Evolutionary conservation across 2,797 vertebrate genomes (phyloP).

Genomic region (Echeneis naucrates): DNA sequence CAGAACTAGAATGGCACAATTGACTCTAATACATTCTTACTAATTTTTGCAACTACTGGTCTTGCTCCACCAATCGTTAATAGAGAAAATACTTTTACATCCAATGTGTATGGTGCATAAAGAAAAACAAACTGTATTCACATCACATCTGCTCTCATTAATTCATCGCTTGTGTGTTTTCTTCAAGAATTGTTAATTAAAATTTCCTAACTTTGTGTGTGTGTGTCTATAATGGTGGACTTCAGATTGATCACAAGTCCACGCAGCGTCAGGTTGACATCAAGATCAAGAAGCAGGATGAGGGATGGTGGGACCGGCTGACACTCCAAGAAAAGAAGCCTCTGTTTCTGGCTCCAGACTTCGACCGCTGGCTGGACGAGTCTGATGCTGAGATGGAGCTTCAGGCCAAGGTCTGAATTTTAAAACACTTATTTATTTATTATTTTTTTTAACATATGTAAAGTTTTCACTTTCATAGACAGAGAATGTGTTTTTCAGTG

Average conservation of each 20-base stretch:
- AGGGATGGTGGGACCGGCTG: conserved; percentile 95
- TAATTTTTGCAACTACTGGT: no score
- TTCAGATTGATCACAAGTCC: conserved; percentile 88
- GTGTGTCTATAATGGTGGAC: conserved; percentile 13
- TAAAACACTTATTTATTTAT: background rate
- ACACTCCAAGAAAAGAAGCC: conserved; percentile 94
- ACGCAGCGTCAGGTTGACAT: conserved; percentile 95
- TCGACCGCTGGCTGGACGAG: conserved; percentile 98
- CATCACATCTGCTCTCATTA: background rate
- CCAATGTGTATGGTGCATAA: no score
- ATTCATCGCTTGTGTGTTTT: background rate
- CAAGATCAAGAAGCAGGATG: conserved; percentile 90
- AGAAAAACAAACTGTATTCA: background rate
- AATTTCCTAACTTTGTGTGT: background rate
- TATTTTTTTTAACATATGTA: conserved; percentile 2
- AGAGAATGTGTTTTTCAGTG: no score
- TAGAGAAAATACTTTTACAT: no score
- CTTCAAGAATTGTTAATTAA: background rate
- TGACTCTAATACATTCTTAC: no score
- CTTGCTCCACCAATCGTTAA: no score
- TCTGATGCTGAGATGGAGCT: conserved; percentile 98
- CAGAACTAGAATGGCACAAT: no score
- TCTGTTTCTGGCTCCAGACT: conserved; percentile 92
- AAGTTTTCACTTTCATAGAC: background rate
- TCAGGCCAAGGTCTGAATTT: conserved; percentile 88